Percentiles rank a stretch among this genome's conserved stretches.
These are phyloP conservation scores for Ia io DNA, from an alignment of 2,113 vertebrate genomes.

Conservation along the genomic window DNA sequence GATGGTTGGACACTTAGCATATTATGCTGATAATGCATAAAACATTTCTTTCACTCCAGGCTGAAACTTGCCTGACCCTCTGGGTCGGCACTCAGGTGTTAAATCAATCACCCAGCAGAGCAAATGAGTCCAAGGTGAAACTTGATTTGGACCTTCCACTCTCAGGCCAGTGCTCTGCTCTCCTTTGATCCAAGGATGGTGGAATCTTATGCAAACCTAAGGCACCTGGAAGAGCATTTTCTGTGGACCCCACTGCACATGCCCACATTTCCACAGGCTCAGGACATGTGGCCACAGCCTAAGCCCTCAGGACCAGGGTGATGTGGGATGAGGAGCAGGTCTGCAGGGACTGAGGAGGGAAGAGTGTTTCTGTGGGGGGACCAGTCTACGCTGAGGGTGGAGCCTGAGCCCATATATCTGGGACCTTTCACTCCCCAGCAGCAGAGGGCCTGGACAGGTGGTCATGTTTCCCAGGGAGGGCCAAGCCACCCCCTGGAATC, in stretches of 20 bases:
- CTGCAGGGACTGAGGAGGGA: neutral
- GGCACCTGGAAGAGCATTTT: neutral
- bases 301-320: neutral
- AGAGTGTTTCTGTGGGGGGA: neutral
- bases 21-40: neutral
- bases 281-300: neutral
- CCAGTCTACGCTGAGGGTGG: neutral
- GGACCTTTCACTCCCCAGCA: neutral
- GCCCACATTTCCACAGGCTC: neutral
- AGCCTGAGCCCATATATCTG: no score
- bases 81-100: neutral
- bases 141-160: neutral
- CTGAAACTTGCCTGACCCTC: neutral
- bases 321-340: neutral
- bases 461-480: neutral
- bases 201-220: neutral
- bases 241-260: neutral
- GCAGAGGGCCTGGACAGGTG: neutral
- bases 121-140: neutral
- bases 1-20: no score
- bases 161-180: neutral
- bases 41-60: neutral
- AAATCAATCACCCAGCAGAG: neutral
- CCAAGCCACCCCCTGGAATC: fast-evolving
- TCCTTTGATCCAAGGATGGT: neutral